Percentiles rank a stretch among this genome's conserved stretches.
Conservation (phyloP, 2,888 invertebrate species). For the Sepioteuthis lessoniana region DNA sequence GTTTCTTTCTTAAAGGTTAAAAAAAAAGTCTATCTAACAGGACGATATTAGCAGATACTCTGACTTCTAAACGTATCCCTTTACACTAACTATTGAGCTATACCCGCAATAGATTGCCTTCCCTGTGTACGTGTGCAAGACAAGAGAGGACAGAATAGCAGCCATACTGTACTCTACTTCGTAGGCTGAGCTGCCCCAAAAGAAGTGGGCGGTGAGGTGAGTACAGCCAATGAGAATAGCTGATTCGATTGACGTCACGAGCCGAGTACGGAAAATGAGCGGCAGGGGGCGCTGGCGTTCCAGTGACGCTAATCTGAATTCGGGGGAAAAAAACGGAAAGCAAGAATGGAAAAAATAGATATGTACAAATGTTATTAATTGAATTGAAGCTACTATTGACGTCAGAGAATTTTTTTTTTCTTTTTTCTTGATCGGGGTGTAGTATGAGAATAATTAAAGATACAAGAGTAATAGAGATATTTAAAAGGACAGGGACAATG, state of each 20-base stretch:
- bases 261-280: neutral
- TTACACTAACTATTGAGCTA: neutral
- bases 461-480: too few species aligned
- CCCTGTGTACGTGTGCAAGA: neutral
- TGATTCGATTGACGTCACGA: neutral
- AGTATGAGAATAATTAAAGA: too few species aligned
- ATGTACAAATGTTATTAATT: neutral
- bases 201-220: neutral
- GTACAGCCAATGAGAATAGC: neutral
- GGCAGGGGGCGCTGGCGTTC: neutral
- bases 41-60: neutral
- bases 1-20: too few species aligned
- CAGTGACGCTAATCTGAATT: neutral
- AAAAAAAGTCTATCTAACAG: neutral
- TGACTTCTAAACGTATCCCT: neutral
- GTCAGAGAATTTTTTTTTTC: too few species aligned
- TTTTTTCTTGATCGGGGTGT: too few species aligned
- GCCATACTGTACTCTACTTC: neutral
- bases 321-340: neutral
- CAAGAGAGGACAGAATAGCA: neutral
- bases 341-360: neutral
- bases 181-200: neutral
- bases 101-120: neutral
- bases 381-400: too few species aligned
- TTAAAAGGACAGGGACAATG: too few species aligned